phyloP scores from a whole-genome alignment of 2,797 vertebrate species.

The Amphiprion clarkii region DNA sequence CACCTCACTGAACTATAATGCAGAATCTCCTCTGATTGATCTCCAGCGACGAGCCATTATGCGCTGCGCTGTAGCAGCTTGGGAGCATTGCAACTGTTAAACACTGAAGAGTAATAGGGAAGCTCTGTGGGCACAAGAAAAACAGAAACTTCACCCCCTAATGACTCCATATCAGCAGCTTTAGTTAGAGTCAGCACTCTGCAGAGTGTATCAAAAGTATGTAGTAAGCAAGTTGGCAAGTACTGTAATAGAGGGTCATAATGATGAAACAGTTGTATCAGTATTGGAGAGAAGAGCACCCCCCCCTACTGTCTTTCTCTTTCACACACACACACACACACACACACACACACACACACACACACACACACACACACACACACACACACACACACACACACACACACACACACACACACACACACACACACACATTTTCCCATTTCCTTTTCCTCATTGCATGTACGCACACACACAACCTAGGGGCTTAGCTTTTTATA shows the following conservation, averaged over 20 bases:
- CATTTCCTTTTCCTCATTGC: slow-evolving; percentile 62
- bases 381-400: slow-evolving; percentile 36
- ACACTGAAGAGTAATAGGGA: slow-evolving; percentile 75
- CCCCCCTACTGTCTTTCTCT: slow-evolving; percentile 44
- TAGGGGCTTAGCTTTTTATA: slow-evolving; percentile 82
- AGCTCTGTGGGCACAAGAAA: slow-evolving; percentile 78
- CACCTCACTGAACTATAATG: slow-evolving; percentile 48
- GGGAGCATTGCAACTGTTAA: slow-evolving; percentile 73
- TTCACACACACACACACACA: slow-evolving; percentile 31
- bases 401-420: slow-evolving; percentile 29
- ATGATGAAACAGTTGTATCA: slow-evolving; percentile 85
- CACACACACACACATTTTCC: slow-evolving; percentile 39
- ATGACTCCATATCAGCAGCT: slow-evolving; percentile 83
- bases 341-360: slow-evolving; percentile 32
- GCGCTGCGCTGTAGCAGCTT: slow-evolving; percentile 62
- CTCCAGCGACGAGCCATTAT: slow-evolving; percentile 73
- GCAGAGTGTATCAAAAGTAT: slow-evolving; percentile 84
- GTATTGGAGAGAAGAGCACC: slow-evolving; percentile 73
- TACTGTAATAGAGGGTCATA: slow-evolving; percentile 86
- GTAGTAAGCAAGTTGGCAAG: slow-evolving; percentile 86
- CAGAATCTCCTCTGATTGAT: slow-evolving; percentile 71
- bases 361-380: slow-evolving; percentile 41
- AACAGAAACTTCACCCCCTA: slow-evolving; percentile 84
- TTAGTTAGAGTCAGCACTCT: slow-evolving; percentile 84
- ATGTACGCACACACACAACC: slow-evolving; percentile 66